phyloP scores from a whole-genome alignment of 2,888 invertebrate species.

The Abrostola triplasia region DNA sequence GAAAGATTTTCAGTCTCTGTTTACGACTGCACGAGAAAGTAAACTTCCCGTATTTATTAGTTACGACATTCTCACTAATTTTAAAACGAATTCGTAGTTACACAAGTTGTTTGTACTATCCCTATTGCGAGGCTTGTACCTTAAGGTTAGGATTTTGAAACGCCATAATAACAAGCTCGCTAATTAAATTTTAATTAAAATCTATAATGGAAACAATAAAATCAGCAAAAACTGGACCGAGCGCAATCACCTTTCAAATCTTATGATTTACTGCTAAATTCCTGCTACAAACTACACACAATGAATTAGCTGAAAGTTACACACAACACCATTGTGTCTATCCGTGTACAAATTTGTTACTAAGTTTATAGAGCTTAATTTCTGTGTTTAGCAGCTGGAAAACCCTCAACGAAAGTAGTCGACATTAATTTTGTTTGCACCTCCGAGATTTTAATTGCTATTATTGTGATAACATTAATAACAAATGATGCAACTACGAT shows the following conservation, averaged over 20 bases:
- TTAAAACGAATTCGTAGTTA: slow-evolving; percentile 19
- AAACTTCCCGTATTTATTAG: slow-evolving; percentile 9
- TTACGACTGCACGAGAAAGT: background rate
- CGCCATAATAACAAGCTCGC: slow-evolving; percentile 34
- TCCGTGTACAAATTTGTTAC: slow-evolving; percentile 17
- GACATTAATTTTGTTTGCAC: slow-evolving; percentile 76
- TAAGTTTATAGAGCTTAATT: slow-evolving; percentile 1
- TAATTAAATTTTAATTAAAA: slow-evolving; percentile 70
- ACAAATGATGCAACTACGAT: slow-evolving; percentile 71
- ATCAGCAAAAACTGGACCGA: slow-evolving; percentile 69
- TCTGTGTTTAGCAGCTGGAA: slow-evolving; percentile 41
- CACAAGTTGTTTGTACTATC: slow-evolving; percentile 11
- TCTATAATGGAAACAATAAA: slow-evolving; percentile 70
- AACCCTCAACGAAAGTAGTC: slow-evolving; percentile 62
- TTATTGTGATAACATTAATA: slow-evolving; percentile 74
- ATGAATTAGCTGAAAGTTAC: slow-evolving; percentile 44
- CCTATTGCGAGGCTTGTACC: slow-evolving; percentile 15
- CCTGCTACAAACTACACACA: slow-evolving; percentile 53
- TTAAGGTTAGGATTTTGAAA: slow-evolving; percentile 12
- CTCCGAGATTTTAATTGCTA: slow-evolving; percentile 72
- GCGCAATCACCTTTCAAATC: slow-evolving; percentile 73
- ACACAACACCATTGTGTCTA: slow-evolving; percentile 12
- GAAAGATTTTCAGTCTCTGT: background rate
- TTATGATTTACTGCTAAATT: slow-evolving; percentile 69
- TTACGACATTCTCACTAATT: slow-evolving; percentile 8